These are phyloP conservation scores for Umimayanthus chanpuru DNA, from an alignment of 92 coral and sea anemone genomes.

Conservation along the genomic window DNA sequence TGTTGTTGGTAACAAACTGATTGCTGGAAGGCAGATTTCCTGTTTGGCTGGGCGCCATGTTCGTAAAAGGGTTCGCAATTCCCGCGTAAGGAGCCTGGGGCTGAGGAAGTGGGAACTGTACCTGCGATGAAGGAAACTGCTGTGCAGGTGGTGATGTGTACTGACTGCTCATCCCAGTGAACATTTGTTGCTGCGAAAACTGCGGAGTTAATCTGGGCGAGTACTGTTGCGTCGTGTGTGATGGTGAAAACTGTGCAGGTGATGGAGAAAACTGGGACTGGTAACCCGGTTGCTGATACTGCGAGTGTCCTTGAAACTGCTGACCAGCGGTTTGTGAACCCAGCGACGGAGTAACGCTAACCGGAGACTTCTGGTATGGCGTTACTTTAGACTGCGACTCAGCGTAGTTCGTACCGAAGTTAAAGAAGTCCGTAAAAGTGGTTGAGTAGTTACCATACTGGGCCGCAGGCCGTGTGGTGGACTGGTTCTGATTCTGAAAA, in stretches of 20 bases:
- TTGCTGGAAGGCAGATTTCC: constrained; percentile 14
- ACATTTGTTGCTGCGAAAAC: constrained; percentile 43
- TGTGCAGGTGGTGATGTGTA: constrained; percentile 36
- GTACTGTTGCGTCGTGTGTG: constrained; percentile 31
- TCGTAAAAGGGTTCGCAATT: background rate
- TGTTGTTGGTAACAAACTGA: constrained; percentile 14
- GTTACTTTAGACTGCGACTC: constrained; percentile 30
- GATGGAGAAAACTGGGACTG: constrained; percentile 38
- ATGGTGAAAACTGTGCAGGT: constrained; percentile 33
- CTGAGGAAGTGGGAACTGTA: constrained; percentile 28
- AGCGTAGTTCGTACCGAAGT: constrained; percentile 33
- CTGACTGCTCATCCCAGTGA: constrained; percentile 39
- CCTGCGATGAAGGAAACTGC: constrained; percentile 20
- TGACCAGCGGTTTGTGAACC: constrained; percentile 30
- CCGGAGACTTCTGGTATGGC: constrained; percentile 35
- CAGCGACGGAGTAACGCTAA: constrained; percentile 16
- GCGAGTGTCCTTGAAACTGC: constrained; percentile 37
- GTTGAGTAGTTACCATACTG: constrained; percentile 34
- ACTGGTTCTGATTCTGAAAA: constrained; percentile 24
- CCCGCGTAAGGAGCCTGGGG: constrained; percentile 32
- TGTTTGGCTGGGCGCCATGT: constrained; percentile 25
- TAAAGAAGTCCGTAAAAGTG: constrained; percentile 39
- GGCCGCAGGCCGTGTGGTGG: constrained; percentile 25
- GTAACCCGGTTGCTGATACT: constrained; percentile 36
- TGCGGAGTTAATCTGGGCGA: constrained; percentile 38